Evolutionary conservation across 2,888 invertebrate species (phyloP).

Genomic region (Synanthedon vespiformis): DNA sequence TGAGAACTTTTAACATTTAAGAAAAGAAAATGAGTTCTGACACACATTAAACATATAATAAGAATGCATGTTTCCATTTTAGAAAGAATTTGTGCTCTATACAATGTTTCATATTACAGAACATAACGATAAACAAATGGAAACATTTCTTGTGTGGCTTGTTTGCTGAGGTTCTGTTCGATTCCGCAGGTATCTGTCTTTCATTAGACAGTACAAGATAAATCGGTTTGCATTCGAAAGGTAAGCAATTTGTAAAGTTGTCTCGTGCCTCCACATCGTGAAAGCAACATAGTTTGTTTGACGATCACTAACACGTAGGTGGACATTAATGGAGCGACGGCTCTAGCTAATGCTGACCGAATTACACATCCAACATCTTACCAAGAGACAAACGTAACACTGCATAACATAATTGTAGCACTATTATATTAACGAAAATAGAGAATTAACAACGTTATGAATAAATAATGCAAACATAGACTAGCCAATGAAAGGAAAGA

Average conservation of each 20-base stretch:
- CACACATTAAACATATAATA: too few species aligned
- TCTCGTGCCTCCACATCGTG: conserved; percentile 12
- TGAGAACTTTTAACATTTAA: too few species aligned
- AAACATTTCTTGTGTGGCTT: not conserved
- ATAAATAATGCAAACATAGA: too few species aligned
- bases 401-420: too few species aligned
- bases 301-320: conserved; percentile 1
- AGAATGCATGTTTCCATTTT: too few species aligned
- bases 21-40: too few species aligned
- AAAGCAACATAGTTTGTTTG: conserved; percentile 30
- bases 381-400: too few species aligned
- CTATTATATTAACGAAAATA: too few species aligned
- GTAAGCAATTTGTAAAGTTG: conserved; percentile 47
- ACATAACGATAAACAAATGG: not conserved
- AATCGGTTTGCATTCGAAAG: conserved; percentile 45
- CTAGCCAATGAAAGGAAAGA: too few species aligned
- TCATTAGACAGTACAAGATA: conserved; percentile 34
- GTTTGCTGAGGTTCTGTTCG: conserved; percentile 6
- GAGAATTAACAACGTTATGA: too few species aligned
- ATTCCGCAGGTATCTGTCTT: conserved; percentile 30
- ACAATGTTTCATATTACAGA: too few species aligned
- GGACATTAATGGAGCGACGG: conserved; percentile 1
- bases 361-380: conserved; percentile 4
- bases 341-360: conserved; percentile 4
- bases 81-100: too few species aligned